phyloP scores from a whole-genome alignment of 2,888 invertebrate genomes.

The Timandra comae region DNA sequence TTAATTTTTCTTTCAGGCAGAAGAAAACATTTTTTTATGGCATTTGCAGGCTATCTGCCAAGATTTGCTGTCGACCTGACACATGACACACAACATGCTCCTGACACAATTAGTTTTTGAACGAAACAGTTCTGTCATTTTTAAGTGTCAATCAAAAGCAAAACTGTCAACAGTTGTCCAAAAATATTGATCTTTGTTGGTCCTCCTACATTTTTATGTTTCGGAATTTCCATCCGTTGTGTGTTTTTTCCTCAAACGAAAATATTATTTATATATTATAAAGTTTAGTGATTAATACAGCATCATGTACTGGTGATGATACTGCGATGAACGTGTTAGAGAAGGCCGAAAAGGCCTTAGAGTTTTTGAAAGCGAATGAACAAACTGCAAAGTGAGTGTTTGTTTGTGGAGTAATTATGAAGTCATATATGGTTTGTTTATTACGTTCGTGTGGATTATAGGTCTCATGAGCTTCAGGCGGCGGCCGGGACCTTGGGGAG shows the following conservation, averaged over 20 bases:
- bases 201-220: no score
- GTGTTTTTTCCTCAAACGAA: constrained; percentile 35
- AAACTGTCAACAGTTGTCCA: no score
- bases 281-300: constrained; percentile 1
- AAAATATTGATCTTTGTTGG: no score
- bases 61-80: no score
- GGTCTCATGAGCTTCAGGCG: constrained; percentile 63
- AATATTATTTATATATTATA: constrained; percentile 21
- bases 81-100: no score
- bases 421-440: constrained; percentile 8
- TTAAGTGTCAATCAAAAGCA: no score
- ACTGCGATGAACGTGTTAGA: constrained; percentile 63
- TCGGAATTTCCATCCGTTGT: constrained; percentile 29
- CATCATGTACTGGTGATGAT: constrained; percentile 25
- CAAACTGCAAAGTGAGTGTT: constrained; percentile 52
- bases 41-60: no score
- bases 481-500: constrained; percentile 64
- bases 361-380: constrained; percentile 60
- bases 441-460: constrained; percentile 30
- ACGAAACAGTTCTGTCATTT: no score
- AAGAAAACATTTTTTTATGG: no score
- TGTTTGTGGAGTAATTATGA: constrained; percentile 2
- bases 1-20: no score
- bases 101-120: no score
- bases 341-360: constrained; percentile 68